phyloP scores from a whole-genome alignment of 2,113 vertebrate genomes.

The Dipodomys stephensi region DNA sequence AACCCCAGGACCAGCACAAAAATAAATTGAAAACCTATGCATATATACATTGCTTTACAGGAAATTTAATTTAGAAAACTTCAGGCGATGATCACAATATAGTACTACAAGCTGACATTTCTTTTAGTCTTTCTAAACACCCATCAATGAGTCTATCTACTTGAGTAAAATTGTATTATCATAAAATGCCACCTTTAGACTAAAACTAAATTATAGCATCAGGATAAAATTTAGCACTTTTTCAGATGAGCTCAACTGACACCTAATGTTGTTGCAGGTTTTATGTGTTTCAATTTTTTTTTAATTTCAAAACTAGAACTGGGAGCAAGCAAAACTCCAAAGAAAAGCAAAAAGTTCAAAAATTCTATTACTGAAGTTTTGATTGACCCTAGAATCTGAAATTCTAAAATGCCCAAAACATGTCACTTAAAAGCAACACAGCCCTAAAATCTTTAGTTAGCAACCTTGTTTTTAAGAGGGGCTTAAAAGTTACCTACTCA shows the following conservation, averaged over 20 bases:
- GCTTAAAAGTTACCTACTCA: background rate
- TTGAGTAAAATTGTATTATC: background rate
- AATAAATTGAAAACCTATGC: background rate
- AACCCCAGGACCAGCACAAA: no score
- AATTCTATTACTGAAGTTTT: background rate
- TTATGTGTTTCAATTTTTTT: background rate
- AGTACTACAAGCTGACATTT: background rate
- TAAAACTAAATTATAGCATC: background rate
- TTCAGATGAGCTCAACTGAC: background rate
- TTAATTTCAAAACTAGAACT: conserved; percentile 3
- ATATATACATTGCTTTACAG: background rate
- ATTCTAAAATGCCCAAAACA: background rate
- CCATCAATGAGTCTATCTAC: background rate
- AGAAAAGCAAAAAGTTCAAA: background rate
- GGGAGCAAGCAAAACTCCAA: conserved; percentile 7
- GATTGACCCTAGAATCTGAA: background rate
- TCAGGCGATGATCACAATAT: background rate
- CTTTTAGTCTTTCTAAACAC: conserved; percentile 33
- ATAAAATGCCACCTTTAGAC: background rate
- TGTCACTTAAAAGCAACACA: background rate
- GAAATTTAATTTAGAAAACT: background rate
- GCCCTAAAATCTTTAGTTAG: conserved; percentile 29
- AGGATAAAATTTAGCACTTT: conserved; percentile 19
- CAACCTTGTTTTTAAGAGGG: background rate
- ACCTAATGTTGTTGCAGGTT: background rate